A percentile compares a stretch with the other conserved stretches of the same genome.
Conservation (phyloP, 2,888 invertebrate genomes). For the Argyresthia albistria region DNA sequence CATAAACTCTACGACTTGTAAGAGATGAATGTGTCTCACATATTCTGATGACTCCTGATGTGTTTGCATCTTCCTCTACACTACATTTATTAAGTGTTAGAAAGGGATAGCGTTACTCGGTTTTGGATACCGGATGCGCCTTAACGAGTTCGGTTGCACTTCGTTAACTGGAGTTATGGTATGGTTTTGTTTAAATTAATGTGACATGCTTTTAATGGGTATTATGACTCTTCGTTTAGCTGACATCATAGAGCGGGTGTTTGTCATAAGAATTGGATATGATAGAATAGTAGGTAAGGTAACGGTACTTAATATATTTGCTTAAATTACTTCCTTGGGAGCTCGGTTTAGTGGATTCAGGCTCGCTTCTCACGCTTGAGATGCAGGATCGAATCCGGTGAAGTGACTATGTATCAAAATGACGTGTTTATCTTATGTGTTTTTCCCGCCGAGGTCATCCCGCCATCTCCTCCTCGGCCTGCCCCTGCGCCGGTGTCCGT, state of each 20-base stretch:
- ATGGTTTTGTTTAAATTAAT: conserved; percentile 25
- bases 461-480: no score
- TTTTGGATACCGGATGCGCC: conserved; percentile 57
- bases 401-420: no score
- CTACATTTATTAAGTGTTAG: conserved; percentile 1
- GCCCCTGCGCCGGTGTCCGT: no score
- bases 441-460: no score
- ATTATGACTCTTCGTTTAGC: conserved; percentile 42
- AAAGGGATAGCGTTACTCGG: conserved; percentile 26
- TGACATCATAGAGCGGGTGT: not conserved
- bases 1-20: not conserved
- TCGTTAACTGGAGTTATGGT: conserved; percentile 44
- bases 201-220: conserved; percentile 59
- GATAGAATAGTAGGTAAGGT: no score
- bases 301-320: no score
- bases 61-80: no score
- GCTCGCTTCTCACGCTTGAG: no score
- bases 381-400: no score
- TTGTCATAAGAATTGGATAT: not conserved
- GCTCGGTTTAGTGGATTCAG: no score
- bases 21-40: not conserved
- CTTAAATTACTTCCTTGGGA: no score
- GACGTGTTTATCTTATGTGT: no score
- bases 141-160: conserved; percentile 64
- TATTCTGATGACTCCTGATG: not conserved